phyloP scores from a whole-genome alignment of 1,140 invertebrate genomes.

The Coelopa frigida region DNA sequence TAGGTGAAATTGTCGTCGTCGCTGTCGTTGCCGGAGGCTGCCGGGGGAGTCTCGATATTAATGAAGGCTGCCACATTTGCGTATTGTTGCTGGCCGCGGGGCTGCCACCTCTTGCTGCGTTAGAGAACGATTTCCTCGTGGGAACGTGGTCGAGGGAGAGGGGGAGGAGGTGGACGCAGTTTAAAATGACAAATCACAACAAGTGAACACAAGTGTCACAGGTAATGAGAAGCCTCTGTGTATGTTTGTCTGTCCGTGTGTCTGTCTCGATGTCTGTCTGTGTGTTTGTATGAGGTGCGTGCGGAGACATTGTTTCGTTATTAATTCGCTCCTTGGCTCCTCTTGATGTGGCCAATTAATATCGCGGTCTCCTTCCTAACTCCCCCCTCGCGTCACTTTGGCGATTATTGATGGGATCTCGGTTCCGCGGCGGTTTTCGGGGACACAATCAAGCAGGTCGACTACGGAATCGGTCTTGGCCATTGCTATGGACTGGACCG shows the following conservation, averaged over 20 bases:
- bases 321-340: slow-evolving; percentile 29
- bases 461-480: no score
- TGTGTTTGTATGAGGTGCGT: neutral
- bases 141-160: no score
- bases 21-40: no score
- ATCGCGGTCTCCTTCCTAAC: no score
- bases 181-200: slow-evolving; percentile 13
- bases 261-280: neutral
- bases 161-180: neutral
- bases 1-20: neutral
- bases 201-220: slow-evolving; percentile 12
- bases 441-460: no score
- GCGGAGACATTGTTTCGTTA: slow-evolving; percentile 16
- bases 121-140: no score
- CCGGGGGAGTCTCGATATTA: slow-evolving; percentile 27
- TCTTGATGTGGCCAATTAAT: slow-evolving; percentile 44
- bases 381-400: no score
- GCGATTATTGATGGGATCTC: no score
- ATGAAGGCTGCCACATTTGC: slow-evolving; percentile 33
- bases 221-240: slow-evolving; percentile 8
- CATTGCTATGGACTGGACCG: no score
- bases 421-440: no score
- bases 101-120: slow-evolving; percentile 32
- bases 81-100: slow-evolving; percentile 17
- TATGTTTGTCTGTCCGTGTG: no score